phyloP scores from a whole-genome alignment of 92 coral and sea anemone species.

The Pocillopora meandrina region DNA sequence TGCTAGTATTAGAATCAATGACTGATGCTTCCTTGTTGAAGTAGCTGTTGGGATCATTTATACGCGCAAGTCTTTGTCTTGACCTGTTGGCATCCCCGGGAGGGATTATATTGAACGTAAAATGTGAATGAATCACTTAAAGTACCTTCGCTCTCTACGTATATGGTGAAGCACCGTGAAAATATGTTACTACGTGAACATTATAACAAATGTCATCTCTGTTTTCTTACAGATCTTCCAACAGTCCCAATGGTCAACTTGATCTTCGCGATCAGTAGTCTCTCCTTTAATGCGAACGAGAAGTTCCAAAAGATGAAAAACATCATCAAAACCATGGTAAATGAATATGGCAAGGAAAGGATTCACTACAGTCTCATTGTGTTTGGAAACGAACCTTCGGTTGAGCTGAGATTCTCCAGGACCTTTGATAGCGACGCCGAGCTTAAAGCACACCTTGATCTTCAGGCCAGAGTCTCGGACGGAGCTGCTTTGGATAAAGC shows the following conservation, averaged over 20 bases:
- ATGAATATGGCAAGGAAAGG: conserved; percentile 61
- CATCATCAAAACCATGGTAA: conserved; percentile 60
- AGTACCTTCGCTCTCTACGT: too few species aligned
- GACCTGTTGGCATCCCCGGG: too few species aligned
- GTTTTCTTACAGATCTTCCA: conserved; percentile 49
- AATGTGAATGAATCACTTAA: too few species aligned
- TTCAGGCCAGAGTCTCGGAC: conserved; percentile 11
- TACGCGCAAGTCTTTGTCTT: too few species aligned
- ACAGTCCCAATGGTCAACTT: conserved; percentile 67
- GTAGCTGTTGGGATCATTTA: too few species aligned
- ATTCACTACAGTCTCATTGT: conserved; percentile 58
- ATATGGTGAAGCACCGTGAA: too few species aligned
- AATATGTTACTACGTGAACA: too few species aligned
- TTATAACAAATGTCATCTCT: background rate
- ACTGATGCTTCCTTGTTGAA: too few species aligned
- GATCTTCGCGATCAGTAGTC: conserved; percentile 68
- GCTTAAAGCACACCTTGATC: conserved; percentile 37
- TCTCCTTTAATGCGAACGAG: conserved; percentile 50
- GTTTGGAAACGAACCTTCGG: conserved; percentile 53
- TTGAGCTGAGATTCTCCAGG: conserved; percentile 48
- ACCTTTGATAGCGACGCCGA: conserved; percentile 40
- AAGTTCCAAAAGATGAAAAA: conserved; percentile 66
- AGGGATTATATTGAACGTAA: too few species aligned
- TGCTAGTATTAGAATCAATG: too few species aligned
- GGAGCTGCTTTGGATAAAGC: conserved; percentile 60